Evolutionary conservation across 2,888 invertebrate genomes (phyloP).

Genomic region (Morinoia aosen): DNA sequence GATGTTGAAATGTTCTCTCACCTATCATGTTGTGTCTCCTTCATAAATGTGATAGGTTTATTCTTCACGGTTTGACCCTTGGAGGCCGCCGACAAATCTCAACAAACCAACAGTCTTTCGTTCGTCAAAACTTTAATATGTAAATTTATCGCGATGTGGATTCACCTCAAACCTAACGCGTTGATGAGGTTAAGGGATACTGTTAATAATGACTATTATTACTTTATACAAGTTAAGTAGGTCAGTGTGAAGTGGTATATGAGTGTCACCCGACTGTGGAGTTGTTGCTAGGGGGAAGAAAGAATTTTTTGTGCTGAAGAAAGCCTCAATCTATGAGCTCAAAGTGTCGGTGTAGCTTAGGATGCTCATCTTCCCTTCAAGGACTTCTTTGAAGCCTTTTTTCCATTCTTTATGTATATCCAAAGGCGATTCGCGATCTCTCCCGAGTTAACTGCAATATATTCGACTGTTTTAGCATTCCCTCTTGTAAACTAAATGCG

Average conservation of each 20-base stretch:
- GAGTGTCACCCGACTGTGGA: slow-evolving; percentile 37
- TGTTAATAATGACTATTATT: slow-evolving; percentile 51
- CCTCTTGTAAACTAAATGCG: background rate
- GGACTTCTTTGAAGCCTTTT: background rate
- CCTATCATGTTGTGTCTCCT: slow-evolving; percentile 53
- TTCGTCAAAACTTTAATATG: slow-evolving; percentile 54
- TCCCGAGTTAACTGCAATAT: background rate
- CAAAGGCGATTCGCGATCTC: background rate
- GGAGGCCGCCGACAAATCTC: slow-evolving; percentile 50
- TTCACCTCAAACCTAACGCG: slow-evolving; percentile 49
- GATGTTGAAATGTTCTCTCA: slow-evolving; percentile 49
- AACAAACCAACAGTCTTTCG: slow-evolving; percentile 55
- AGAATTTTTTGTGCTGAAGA: background rate
- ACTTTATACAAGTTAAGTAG: slow-evolving; percentile 51
- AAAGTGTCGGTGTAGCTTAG: background rate
- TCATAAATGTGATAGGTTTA: slow-evolving; percentile 53
- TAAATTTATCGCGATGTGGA: slow-evolving; percentile 41
- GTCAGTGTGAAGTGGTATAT: slow-evolving; percentile 45
- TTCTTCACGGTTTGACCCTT: slow-evolving; percentile 38
- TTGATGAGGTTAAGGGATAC: slow-evolving; percentile 50
- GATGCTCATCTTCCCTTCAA: background rate
- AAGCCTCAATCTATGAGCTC: slow-evolving; percentile 10
- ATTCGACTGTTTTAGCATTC: background rate
- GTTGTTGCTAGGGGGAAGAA: background rate
- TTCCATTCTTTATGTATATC: background rate